phyloP scores from a whole-genome alignment of 2,888 invertebrate species.

The Malacosoma neustria region DNA sequence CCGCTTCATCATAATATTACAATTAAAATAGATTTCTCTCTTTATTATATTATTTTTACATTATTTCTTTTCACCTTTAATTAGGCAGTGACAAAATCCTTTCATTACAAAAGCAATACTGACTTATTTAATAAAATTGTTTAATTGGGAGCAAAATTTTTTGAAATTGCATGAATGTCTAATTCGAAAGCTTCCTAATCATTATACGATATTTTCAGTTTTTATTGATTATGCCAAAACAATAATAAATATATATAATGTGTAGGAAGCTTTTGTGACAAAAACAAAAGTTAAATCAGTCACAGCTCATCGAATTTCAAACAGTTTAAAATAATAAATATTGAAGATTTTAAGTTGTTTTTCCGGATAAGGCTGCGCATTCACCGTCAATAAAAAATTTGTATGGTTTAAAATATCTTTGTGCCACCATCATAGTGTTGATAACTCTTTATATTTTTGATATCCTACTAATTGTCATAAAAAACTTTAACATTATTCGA shows the following conservation, averaged over 20 bases:
- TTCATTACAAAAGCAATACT: slow-evolving; percentile 25
- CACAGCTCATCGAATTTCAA: slow-evolving; percentile 21
- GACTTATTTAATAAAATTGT: slow-evolving; percentile 8
- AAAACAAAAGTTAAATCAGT: slow-evolving; percentile 13
- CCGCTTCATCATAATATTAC: slow-evolving; percentile 67
- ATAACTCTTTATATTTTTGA: too few relatives aligned
- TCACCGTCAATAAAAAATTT: too few relatives aligned
- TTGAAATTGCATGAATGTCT: slow-evolving; percentile 2
- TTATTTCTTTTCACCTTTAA: slow-evolving; percentile 39
- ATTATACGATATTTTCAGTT: slow-evolving; percentile 1
- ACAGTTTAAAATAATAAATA: slow-evolving; percentile 11
- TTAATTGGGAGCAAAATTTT: slow-evolving; percentile 24
- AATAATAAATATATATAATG: neutral
- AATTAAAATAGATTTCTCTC: slow-evolving; percentile 69
- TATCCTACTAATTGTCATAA: too few relatives aligned
- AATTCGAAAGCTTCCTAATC: slow-evolving; percentile 1
- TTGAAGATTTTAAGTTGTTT: too few relatives aligned
- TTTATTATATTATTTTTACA: slow-evolving; percentile 66
- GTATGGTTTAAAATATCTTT: too few relatives aligned
- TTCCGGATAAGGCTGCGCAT: too few relatives aligned
- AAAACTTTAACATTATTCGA: too few relatives aligned
- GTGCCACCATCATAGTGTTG: too few relatives aligned
- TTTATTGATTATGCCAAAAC: too few relatives aligned
- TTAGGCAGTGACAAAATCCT: slow-evolving; percentile 63
- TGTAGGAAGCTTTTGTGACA: slow-evolving; percentile 9